Conservation (phyloP, 2,888 invertebrate genomes). For the Drosophila phalerata region DNA sequence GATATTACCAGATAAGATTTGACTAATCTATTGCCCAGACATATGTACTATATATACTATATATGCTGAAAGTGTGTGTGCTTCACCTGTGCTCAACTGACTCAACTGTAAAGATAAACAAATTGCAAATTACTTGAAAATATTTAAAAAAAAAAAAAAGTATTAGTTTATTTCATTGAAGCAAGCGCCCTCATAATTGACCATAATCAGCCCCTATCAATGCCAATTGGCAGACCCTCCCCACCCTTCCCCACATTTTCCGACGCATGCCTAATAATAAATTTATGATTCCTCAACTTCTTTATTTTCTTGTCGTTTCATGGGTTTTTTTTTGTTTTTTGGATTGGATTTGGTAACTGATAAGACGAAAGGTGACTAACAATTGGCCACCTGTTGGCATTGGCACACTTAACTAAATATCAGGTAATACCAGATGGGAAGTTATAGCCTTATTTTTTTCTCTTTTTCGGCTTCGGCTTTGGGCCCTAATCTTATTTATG, state of each 20-base stretch:
- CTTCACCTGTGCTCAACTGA: slow-evolving; percentile 17
- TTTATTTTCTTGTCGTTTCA: not conserved
- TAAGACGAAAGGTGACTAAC: slow-evolving; percentile 24
- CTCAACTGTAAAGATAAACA: slow-evolving; percentile 27
- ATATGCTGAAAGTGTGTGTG: too few species aligned
- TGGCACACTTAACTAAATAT: slow-evolving; percentile 22
- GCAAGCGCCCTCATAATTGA: slow-evolving; percentile 29
- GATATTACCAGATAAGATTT: slow-evolving; percentile 17
- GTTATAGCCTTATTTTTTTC: slow-evolving; percentile 13
- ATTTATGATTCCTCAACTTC: slow-evolving; percentile 15
- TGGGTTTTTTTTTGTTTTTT: not conserved
- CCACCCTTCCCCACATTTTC: not conserved
- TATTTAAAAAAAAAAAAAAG: not conserved
- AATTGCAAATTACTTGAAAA: not conserved
- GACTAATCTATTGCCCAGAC: slow-evolving; percentile 20
- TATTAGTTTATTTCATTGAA: slow-evolving; percentile 22
- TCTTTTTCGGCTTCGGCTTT: slow-evolving; percentile 16
- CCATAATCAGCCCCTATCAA: slow-evolving; percentile 47
- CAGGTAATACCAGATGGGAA: slow-evolving; percentile 18
- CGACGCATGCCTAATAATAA: slow-evolving; percentile 3
- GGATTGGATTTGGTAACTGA: slow-evolving; percentile 32
- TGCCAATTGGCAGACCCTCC: slow-evolving; percentile 26
- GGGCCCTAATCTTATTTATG: slow-evolving; percentile 43
- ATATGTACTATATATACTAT: not conserved
- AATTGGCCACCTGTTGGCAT: slow-evolving; percentile 10